Conservation (phyloP, 2,113 vertebrate genomes). For the Loxodonta africana region DNA sequence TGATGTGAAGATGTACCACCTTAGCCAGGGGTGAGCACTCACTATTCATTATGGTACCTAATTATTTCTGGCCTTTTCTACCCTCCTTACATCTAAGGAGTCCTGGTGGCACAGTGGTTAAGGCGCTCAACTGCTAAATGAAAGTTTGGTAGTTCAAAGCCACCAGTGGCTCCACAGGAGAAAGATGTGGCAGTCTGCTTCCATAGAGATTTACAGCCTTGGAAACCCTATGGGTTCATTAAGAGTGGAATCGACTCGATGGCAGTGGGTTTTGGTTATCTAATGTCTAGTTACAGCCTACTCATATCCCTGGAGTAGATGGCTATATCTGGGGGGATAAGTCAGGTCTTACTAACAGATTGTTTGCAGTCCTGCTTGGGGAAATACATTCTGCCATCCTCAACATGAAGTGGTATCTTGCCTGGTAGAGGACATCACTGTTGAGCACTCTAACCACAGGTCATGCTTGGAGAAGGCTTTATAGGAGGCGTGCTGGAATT, state of each 20-base stretch:
- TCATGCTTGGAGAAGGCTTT: not conserved
- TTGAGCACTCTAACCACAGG: not conserved
- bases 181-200: not conserved
- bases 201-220: not conserved
- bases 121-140: no score
- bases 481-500: not conserved
- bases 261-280: not conserved
- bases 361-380: not conserved
- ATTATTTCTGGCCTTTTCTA: not conserved
- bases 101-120: not conserved
- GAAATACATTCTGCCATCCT: not conserved
- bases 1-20: not conserved
- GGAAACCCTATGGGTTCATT: not conserved
- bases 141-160: no score
- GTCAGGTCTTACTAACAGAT: not conserved
- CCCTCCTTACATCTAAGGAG: not conserved
- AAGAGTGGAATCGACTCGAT: no score
- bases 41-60: not conserved
- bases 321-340: not conserved
- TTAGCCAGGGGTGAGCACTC: not conserved
- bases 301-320: not conserved
- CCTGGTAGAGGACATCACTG: not conserved
- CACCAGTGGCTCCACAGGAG: not conserved
- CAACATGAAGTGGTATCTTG: not conserved
- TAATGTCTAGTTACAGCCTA: not conserved